Base-by-base conservation (phyloP, 2,113 vertebrate genomes). In the Ctenomys sociabilis region DNA sequence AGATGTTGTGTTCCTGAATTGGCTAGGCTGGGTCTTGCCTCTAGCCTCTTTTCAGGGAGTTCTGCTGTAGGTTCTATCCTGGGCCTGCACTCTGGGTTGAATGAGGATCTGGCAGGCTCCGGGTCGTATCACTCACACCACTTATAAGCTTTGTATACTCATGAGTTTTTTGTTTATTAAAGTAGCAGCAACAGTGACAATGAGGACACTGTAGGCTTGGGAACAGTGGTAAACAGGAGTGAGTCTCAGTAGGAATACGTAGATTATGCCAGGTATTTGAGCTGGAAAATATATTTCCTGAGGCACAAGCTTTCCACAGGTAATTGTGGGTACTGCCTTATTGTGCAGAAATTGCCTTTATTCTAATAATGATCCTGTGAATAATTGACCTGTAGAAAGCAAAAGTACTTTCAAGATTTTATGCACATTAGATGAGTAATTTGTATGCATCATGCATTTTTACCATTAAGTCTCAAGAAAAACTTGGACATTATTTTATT, bases 371-470 rank as follows among this genome's bases (percentile, higher is more conserved):
- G 63, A 5, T 32, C 7, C 43, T 73, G 5, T 90, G 72, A 88
- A 59, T 93, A 85, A 91, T 75, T 57, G 21, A 45, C 14, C 17
- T 61, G 22, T 83, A 63, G 86, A 85, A 93, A 75, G 32, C 26
- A 94, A 91, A 96, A 85, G 49, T 91, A 35, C 80, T 96, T 95
- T 93, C 70, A 93, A 45, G 75, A 88, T 59, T 90, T 52, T 91
- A 35, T 78, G 30, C 26, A 59, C 35, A 66, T 61, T 26, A 7
- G 28, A 80, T 86, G 40, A 92, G 43, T 91, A 52, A 93, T 87
- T 45, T 70, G 9, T 30, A 66, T 40, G 6, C 7, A 30, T 72
- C 2, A 6, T 73, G 35, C 43, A 85, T 13, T 1, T 81, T 28
- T 85, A 37, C 45, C 28, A 92, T 85, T 85, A 93, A 45, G 26